Evolutionary conservation across 2,888 invertebrate species (phyloP).

Genomic region (Anthophora plumipes): DNA sequence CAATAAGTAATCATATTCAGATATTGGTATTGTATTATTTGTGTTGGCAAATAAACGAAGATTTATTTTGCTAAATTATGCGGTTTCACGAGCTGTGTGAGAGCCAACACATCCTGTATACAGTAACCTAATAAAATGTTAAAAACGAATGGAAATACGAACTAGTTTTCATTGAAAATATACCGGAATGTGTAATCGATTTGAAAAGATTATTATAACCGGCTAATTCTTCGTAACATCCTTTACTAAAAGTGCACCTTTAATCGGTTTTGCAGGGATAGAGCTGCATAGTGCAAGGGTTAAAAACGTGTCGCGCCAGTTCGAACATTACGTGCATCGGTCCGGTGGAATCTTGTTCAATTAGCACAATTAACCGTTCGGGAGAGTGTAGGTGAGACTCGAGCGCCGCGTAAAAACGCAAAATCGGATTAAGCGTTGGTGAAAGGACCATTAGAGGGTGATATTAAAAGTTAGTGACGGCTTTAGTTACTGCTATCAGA

Average conservation of each 20-base stretch:
- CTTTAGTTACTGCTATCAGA: constrained; percentile 53
- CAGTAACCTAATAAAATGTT: too few relatives aligned
- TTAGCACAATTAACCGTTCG: constrained; percentile 73
- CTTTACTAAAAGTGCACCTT: constrained; percentile 55
- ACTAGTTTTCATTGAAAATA: neutral
- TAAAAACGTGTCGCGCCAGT: constrained; percentile 20
- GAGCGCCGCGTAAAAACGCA: constrained; percentile 63
- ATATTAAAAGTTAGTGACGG: constrained; percentile 73
- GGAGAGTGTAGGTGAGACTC: constrained; percentile 29
- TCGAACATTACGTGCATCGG: constrained; percentile 33
- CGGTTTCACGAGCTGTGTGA: too few relatives aligned
- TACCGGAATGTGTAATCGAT: neutral
- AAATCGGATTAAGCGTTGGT: constrained; percentile 72
- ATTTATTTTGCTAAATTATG: too few relatives aligned
- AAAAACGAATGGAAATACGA: neutral
- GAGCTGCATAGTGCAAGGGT: constrained; percentile 24
- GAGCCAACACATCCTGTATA: too few relatives aligned
- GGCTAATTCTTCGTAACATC: constrained; percentile 37
- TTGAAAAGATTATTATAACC: neutral
- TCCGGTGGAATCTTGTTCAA: constrained; percentile 64
- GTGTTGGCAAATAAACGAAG: too few relatives aligned
- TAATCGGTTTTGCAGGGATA: constrained; percentile 58
- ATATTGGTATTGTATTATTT: too few relatives aligned
- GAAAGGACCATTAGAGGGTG: constrained; percentile 70
- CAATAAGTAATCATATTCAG: too few relatives aligned